Evolutionary conservation across 1,140 invertebrate species (phyloP).

Genomic region (Mizuhopecten yessoensis): DNA sequence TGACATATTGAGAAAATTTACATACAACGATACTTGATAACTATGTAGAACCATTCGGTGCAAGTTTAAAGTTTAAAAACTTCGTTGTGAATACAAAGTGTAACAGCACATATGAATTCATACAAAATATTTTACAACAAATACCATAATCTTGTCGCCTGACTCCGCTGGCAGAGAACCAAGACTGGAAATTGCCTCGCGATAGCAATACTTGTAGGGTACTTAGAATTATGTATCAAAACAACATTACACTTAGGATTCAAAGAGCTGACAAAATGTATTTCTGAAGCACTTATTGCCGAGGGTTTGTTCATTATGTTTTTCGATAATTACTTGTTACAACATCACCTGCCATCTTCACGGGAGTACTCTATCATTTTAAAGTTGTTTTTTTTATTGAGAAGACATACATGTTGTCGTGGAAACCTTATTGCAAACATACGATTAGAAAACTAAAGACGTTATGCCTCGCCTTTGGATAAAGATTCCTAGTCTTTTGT

Average conservation of each 20-base stretch:
- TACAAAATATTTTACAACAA: background rate
- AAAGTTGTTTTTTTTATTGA: background rate
- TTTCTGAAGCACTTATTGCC: slow-evolving; percentile 17
- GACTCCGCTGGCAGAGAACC: background rate
- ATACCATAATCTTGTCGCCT: background rate
- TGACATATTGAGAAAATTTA: too few species aligned
- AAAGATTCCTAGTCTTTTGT: background rate
- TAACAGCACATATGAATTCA: background rate
- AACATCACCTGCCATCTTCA: slow-evolving; percentile 23
- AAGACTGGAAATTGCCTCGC: slow-evolving; percentile 4
- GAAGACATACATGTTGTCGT: background rate
- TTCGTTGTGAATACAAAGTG: too few species aligned
- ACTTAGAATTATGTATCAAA: slow-evolving; percentile 39
- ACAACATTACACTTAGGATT: slow-evolving; percentile 39
- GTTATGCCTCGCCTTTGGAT: background rate
- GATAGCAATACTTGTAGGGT: slow-evolving; percentile 38
- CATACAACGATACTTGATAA: too few species aligned
- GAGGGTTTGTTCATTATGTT: slow-evolving; percentile 9
- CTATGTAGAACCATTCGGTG: too few species aligned
- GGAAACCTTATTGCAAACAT: background rate
- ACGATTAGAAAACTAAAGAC: background rate
- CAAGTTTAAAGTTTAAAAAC: too few species aligned
- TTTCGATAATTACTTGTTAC: slow-evolving; percentile 21
- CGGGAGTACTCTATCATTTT: background rate
- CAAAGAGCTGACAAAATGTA: slow-evolving; percentile 38